Conservation (phyloP, 2,797 vertebrate genomes). For the Alauda arvensis region DNA sequence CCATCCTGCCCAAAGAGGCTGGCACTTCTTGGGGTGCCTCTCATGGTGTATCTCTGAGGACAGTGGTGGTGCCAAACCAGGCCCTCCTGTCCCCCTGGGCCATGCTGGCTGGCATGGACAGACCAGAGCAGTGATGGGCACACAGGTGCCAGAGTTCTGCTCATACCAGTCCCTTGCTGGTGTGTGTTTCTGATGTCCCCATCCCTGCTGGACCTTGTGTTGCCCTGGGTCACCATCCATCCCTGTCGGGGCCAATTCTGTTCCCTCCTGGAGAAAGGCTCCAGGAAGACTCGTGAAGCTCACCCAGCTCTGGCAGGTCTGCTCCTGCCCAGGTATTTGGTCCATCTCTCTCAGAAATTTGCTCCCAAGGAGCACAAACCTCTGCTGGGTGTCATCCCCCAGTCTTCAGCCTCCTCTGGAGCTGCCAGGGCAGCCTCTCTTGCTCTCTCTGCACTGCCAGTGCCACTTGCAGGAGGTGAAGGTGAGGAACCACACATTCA, state of each 20-base stretch:
- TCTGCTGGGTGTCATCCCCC: neutral
- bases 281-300: accelerated
- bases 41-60: neutral
- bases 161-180: neutral
- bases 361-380: neutral
- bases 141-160: neutral
- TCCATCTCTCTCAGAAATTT: neutral
- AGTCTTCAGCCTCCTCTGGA: neutral
- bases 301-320: no score
- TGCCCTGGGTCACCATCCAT: accelerated
- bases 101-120: neutral
- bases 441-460: neutral
- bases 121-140: neutral
- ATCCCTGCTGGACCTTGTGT: accelerated
- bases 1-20: neutral
- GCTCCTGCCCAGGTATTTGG: neutral
- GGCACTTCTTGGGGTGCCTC: neutral
- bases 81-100: neutral
- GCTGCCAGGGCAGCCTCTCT: neutral
- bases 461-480: neutral
- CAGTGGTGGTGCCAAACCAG: neutral
- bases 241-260: neutral
- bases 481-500: neutral
- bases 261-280: neutral
- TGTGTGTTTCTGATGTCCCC: neutral